Base-by-base conservation (phyloP, 2,888 invertebrate species). In the Eupithecia insigniata region DNA sequence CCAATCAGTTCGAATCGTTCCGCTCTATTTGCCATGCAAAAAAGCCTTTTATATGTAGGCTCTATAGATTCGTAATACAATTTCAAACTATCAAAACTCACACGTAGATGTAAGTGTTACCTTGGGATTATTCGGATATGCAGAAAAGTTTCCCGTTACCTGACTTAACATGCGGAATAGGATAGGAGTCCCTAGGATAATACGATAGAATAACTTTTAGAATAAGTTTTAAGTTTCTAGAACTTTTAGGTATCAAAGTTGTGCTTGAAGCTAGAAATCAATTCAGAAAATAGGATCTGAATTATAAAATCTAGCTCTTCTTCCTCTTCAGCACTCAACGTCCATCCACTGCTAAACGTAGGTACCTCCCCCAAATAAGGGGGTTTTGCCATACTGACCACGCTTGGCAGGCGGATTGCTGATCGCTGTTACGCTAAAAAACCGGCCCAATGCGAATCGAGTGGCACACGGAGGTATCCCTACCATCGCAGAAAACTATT, bases 1-100 rank as follows among this genome's bases (percentile, higher is more conserved):
- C 64, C 64, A 64, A 64, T 64, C 64, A 64, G 64, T 39, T 36
- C 64, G 64, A 64, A 64, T 64, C 64, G 64, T 36, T 39, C n/a
- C 36, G 36, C n/a, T 64, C 36, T 39, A 26, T 64, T 36, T 36
- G 64, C 34, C 64, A 36, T 39, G 39, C 34, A 36, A 64, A 64
- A 64, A 36, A 1, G 26, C 22, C 22, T 34, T 64, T 64, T 64
- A 64, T 64, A 36, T 34, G 2, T 64, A 34, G 6, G 34, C 22
- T n/a, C 2, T 39, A 16, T 30, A 64, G 36, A 36, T 64, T 34
- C 16, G 6, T 34, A 64, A 36, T 34, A 34, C 8, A 34, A 62
- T n/a, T 61, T 62, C 22, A 36, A 64, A 64, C 34, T 64, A 36
- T 64, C 14, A 39, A 64, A 34, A 22, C 64, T 26, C 22, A 22